These are phyloP conservation scores for Ichneumoninae sp. DNA, from an alignment of 2,888 invertebrate species.

Conservation along the genomic window DNA sequence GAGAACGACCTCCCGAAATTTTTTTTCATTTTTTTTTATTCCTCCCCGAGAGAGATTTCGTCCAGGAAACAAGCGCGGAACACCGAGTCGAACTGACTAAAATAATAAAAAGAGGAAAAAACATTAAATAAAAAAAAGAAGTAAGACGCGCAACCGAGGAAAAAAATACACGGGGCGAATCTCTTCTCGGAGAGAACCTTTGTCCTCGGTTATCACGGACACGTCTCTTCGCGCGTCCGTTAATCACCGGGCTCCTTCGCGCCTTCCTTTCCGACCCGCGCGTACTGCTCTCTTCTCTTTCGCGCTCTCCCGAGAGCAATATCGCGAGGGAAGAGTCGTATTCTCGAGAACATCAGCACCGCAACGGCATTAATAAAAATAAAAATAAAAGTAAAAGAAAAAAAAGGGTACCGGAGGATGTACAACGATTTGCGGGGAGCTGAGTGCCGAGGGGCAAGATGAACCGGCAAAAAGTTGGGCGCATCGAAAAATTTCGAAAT, in stretches of 20 bases:
- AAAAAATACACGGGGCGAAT: conserved; percentile 35
- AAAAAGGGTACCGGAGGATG: not conserved
- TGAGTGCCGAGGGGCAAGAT: not conserved
- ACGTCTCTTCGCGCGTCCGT: conserved; percentile 54
- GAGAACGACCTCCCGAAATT: conserved; percentile 47
- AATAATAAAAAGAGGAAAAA: not conserved
- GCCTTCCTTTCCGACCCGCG: conserved; percentile 5
- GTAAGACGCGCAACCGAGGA: conserved; percentile 15
- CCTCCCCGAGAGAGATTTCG: conserved; percentile 41
- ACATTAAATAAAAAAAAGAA: not conserved
- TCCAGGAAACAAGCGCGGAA: conserved; percentile 25
- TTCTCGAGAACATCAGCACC: conserved; percentile 24
- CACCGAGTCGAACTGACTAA: conserved; percentile 29
- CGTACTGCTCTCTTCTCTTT: conserved; percentile 17
- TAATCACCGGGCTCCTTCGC: conserved; percentile 48
- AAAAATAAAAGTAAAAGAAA: conserved; percentile 5
- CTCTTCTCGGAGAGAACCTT: conserved; percentile 47
- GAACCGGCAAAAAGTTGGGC: not conserved
- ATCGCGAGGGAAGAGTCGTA: conserved; percentile 23
- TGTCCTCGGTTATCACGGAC: conserved; percentile 62
- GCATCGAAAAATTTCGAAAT: not conserved
- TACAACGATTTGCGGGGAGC: not conserved
- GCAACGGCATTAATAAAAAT: not conserved
- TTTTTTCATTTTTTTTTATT: not conserved
- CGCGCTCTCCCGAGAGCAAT: conserved; percentile 27